phyloP scores from a whole-genome alignment of 2,113 vertebrate species.

The Nothobranchius furzeri region DNA sequence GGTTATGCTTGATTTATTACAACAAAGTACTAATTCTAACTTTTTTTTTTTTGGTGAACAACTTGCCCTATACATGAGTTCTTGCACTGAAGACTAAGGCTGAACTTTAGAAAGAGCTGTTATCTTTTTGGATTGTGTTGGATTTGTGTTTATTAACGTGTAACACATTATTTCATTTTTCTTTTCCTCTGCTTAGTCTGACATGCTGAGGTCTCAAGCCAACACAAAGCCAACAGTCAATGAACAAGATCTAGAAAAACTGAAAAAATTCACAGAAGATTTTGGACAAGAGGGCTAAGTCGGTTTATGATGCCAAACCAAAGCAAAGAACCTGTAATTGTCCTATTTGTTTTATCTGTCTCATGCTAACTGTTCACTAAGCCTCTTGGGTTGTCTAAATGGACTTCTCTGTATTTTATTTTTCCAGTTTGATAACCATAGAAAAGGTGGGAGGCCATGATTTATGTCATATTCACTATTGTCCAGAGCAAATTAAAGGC shows the following conservation, averaged over 20 bases:
- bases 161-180: not conserved
- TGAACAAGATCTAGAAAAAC: slow-evolving; percentile 87
- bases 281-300: slow-evolving; percentile 94
- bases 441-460: slow-evolving; percentile 24
- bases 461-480: slow-evolving; percentile 35
- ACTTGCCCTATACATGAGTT: no score
- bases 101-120: no score
- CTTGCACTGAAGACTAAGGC: no score
- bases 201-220: slow-evolving; percentile 86
- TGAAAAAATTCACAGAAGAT: slow-evolving; percentile 93
- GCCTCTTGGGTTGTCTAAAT: slow-evolving; percentile 22
- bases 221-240: slow-evolving; percentile 93
- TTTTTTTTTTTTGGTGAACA: no score
- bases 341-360: slow-evolving; percentile 46
- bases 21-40: no score
- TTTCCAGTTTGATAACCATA: slow-evolving; percentile 33
- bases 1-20: no score
- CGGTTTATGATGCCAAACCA: slow-evolving; percentile 55
- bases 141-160: not conserved
- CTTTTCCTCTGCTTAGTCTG: slow-evolving; percentile 67
- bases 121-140: no score
- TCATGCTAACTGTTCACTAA: slow-evolving; percentile 30
- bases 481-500: slow-evolving; percentile 44
- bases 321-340: slow-evolving; percentile 70
- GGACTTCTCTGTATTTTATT: not conserved